Conservation (phyloP, 2,113 vertebrate genomes). For the Engystomops pustulosus region DNA sequence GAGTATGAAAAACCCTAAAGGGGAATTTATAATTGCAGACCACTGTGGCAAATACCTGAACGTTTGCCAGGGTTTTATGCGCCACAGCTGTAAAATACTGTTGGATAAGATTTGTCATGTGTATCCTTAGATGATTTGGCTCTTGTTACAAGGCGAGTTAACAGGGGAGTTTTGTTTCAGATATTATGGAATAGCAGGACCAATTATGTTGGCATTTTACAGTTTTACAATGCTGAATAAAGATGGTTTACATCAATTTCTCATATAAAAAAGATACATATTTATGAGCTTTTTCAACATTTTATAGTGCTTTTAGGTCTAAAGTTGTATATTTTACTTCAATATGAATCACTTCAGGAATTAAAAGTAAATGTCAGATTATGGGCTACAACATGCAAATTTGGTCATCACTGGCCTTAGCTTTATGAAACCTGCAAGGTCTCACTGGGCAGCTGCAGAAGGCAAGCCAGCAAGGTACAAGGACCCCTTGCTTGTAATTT, state of each 20-base stretch:
- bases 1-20: slow-evolving; percentile 56
- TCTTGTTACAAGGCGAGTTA: slow-evolving; percentile 42
- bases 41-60: slow-evolving; percentile 60
- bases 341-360: background rate
- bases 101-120: slow-evolving; percentile 58
- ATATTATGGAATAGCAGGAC: slow-evolving; percentile 37
- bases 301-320: background rate
- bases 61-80: slow-evolving; percentile 51
- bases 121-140: slow-evolving; percentile 58
- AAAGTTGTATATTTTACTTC: background rate
- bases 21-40: slow-evolving; percentile 59
- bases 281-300: slow-evolving; percentile 29
- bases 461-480: too few relatives aligned
- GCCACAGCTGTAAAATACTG: slow-evolving; percentile 57
- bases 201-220: slow-evolving; percentile 34
- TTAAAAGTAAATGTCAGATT: background rate
- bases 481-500: too few relatives aligned
- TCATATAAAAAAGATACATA: slow-evolving; percentile 20
- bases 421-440: too few relatives aligned
- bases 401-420: too few relatives aligned
- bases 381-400: background rate
- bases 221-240: slow-evolving; percentile 18
- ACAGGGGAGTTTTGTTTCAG: slow-evolving; percentile 46
- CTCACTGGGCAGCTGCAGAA: too few relatives aligned
- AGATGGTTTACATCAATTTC: slow-evolving; percentile 14